These are phyloP conservation scores for Masticophis lateralis DNA, from an alignment of 2,797 vertebrate species.

Conservation along the genomic window DNA sequence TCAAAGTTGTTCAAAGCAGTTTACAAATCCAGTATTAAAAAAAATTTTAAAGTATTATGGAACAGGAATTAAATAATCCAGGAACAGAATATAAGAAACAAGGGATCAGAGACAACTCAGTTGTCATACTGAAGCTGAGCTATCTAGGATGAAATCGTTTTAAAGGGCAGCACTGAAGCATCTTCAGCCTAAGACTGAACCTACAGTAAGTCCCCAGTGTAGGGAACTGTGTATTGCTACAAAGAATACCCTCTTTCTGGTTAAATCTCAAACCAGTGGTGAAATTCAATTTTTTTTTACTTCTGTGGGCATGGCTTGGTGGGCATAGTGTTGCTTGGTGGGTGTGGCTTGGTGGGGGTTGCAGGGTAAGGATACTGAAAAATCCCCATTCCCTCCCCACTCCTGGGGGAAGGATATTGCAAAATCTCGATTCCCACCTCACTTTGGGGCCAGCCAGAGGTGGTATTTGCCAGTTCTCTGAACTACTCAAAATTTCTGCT, in stretches of 20 bases:
- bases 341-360: too few relatives aligned
- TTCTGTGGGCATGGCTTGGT: too few relatives aligned
- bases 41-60: background rate
- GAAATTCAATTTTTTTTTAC: too few relatives aligned
- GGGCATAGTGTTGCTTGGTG: too few relatives aligned
- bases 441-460: too few relatives aligned
- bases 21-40: background rate
- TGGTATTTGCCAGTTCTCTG: too few relatives aligned
- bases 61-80: background rate
- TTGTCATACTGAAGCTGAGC: background rate
- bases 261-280: background rate
- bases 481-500: too few relatives aligned
- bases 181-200: background rate
- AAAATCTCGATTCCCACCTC: too few relatives aligned
- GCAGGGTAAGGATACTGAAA: too few relatives aligned
- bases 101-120: background rate
- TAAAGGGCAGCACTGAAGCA: background rate
- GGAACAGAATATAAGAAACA: background rate
- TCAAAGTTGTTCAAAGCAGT: background rate
- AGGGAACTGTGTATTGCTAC: background rate
- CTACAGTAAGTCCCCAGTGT: background rate
- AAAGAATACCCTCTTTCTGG: background rate
- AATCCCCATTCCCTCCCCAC: too few relatives aligned
- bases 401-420: too few relatives aligned
- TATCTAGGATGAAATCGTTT: background rate